Evolutionary conservation across 2,113 vertebrate species (phyloP).

Genomic region (Boulengerochromis microlepis): DNA sequence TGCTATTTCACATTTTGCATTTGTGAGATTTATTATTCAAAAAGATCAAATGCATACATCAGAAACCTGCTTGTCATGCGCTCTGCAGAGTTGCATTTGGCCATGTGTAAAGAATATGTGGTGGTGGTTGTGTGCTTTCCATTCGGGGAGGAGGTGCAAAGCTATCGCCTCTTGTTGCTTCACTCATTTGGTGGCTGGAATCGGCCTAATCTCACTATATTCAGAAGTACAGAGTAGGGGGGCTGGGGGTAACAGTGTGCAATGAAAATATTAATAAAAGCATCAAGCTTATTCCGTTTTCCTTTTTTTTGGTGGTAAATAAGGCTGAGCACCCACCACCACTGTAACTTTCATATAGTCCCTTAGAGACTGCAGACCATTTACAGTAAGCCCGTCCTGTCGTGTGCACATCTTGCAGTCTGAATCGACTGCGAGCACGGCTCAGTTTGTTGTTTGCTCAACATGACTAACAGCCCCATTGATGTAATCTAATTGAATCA

Average conservation of each 20-base stretch:
- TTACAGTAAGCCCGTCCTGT: conserved; percentile 7
- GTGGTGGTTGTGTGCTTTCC: not conserved
- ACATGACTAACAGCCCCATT: conserved; percentile 39
- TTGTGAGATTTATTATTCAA: not conserved
- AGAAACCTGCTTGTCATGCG: not conserved
- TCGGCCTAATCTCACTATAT: not conserved
- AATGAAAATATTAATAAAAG: not conserved
- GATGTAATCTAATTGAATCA: conserved; percentile 56
- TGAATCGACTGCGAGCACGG: conserved; percentile 36
- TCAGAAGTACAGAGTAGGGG: not conserved
- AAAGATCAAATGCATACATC: not conserved
- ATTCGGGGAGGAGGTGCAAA: not conserved
- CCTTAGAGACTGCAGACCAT: not conserved
- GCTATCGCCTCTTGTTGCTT: not conserved
- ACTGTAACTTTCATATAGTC: not conserved
- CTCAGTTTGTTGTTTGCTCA: conserved; percentile 37
- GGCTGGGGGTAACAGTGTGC: not conserved
- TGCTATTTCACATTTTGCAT: not conserved
- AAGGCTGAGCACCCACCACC: not conserved
- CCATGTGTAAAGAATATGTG: not conserved
- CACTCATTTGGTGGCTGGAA: not conserved
- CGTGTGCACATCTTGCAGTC: not conserved
- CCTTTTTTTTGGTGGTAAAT: not conserved
- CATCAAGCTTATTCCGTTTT: not conserved
- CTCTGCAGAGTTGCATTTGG: not conserved